Base-by-base conservation (phyloP, 2,797 vertebrate species). In the Pangasius sanitwongsei region DNA sequence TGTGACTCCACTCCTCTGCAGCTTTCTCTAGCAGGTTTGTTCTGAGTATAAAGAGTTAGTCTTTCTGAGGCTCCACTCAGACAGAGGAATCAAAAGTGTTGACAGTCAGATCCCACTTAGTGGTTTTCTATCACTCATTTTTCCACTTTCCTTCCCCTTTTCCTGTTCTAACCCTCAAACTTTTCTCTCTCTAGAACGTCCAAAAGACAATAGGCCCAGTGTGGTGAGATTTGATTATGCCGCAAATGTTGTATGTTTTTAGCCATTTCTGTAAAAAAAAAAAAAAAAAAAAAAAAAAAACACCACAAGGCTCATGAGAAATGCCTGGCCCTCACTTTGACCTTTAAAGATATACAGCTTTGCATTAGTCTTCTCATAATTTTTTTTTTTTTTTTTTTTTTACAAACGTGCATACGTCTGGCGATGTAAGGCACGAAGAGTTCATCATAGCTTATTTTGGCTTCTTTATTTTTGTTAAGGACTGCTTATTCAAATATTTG, bases 401-500 rank as follows among this genome's bases (percentile, higher is more conserved):
- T 15, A n/a, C 75, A 78, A 53, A 78, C 0, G 18, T 74, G 18
- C 48, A 53, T 82, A 23, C 37, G n/a, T 70, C 7, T 37, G 16
- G 55, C 80, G 31, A 82, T 59, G 55, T 59, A 82, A 31, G 78
- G 34, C 34, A 61, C 37, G 20, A 61, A 82, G 9, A 41, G 34
- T 28, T 48, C 37, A 83, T 44, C 59, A 48, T n/a, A 44, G 81
- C 57, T 65, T 83, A 28, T 65, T 83, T 83, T 65, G 15, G 37
- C 11, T 65, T 48, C 23, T 63, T 28, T 25, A 28, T 41, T 61
- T 77, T 77, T 72, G 18, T 72, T 72, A 72, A 72, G 23, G 44
- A n/a, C 34, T 25, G 78, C 18, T 34, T 82, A 41, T 83, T 78
- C 48, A 31, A 83, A 65, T 83, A 83, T 83, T 48, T 83, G 20